phyloP scores from a whole-genome alignment of 2,888 invertebrate species.

The Smittia aterrima region DNA sequence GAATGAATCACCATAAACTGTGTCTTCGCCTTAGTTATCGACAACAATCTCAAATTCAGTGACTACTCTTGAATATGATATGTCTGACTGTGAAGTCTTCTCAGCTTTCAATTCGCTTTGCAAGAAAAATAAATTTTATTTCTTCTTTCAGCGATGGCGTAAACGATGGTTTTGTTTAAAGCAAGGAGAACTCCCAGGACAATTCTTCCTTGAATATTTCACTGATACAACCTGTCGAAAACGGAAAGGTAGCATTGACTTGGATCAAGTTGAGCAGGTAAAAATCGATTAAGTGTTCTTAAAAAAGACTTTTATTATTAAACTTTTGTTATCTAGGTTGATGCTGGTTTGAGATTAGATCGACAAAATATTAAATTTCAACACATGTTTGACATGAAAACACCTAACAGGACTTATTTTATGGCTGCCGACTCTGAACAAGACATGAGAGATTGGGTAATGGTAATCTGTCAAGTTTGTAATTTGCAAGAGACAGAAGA shows the following conservation, averaged over 20 bases:
- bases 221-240: constrained; percentile 82
- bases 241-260: constrained; percentile 84
- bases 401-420: constrained; percentile 85
- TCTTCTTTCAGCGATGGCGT: constrained; percentile 82
- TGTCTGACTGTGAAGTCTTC: too few relatives aligned
- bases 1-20: background rate
- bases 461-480: constrained; percentile 89
- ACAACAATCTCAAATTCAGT: background rate
- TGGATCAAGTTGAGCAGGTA: constrained; percentile 89
- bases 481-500: constrained; percentile 73
- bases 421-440: constrained; percentile 87
- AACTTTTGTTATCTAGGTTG: constrained; percentile 61
- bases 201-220: constrained; percentile 91
- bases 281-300: background rate
- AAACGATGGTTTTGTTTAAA: constrained; percentile 91
- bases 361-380: constrained; percentile 68
- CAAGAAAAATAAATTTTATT: too few relatives aligned
- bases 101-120: too few relatives aligned
- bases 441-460: constrained; percentile 95
- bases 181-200: constrained; percentile 89
- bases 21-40: background rate
- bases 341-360: constrained; percentile 81
- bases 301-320: constrained; percentile 52
- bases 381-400: constrained; percentile 85
- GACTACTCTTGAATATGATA: too few relatives aligned